Evolutionary conservation across 2,113 vertebrate species (phyloP), one percentile per base, ranked within the genome.

Genomic region (Brachirus orientalis): DNA sequence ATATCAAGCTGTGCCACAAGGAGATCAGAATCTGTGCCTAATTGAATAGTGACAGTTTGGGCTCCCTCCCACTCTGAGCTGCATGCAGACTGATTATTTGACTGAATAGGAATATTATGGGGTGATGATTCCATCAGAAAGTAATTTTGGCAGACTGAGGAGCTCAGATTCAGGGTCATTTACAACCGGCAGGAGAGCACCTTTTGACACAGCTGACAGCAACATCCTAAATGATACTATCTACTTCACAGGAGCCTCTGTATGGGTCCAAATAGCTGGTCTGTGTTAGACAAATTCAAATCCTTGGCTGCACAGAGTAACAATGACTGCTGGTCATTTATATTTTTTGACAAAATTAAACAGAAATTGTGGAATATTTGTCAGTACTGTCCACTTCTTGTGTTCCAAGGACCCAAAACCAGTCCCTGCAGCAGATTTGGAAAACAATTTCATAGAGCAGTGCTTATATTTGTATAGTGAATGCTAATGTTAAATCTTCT

Each of bases 1-100:
- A 89, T 93, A 91, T 88, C 91, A 86, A 73, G 79, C 85, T 6
- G 64, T 8, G 77, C 82, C 83, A 63, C 52, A 14, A 72, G 73
- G 79, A 77, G 86, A 89, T 86, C 89, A 71, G 72, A 90, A 86
- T 82, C 72, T 72, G 36, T 72, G 65, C 62, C 73, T 86, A 85
- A 88, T 83, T 82, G 83, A 86, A 89, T 75, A 73, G 79, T 79
- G 84, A 87, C 87, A 88, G 55, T 72, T 77, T 46, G 38, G 55
- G 53, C 70, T 69, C 52, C 47, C 56, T 79, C 53, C 20, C 63
- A 55, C 53, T 55, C 61, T 20, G 17, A 50, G 60, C 47, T 56
- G 61, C 44, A 66, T 7, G 61, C 54, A 63, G 68, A 36, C 63
- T 36, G 72, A 84, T 91, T 86, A 85, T 90, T 78, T 37, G 60